These are phyloP conservation scores for Andrena minutula DNA, from an alignment of 2,888 invertebrate species.

Conservation along the genomic window DNA sequence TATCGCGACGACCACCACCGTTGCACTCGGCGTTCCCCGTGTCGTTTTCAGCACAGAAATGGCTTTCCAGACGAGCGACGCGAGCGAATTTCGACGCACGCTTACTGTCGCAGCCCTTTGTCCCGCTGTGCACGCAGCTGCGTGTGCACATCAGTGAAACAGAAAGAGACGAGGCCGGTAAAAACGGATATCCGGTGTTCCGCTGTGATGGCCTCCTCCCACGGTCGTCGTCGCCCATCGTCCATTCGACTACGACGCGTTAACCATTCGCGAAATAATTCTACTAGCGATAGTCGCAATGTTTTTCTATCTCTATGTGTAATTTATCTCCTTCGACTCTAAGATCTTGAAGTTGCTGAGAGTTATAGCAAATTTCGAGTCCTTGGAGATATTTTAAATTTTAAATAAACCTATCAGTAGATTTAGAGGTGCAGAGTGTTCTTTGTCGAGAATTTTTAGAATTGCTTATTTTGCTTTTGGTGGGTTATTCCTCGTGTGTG, in stretches of 20 bases:
- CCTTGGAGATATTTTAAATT: no score
- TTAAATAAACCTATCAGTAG: no score
- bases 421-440: no score
- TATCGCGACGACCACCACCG: constrained; percentile 29
- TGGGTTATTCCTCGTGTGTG: no score
- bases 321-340: no score
- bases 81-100: constrained; percentile 59
- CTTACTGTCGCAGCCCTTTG: constrained; percentile 57
- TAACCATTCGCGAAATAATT: constrained; percentile 26
- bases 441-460: no score
- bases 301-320: no score
- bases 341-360: background rate
- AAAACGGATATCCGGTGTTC: constrained; percentile 84
- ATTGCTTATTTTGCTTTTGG: no score
- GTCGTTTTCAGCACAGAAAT: constrained; percentile 49
- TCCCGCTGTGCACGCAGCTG: constrained; percentile 47
- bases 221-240: constrained; percentile 13
- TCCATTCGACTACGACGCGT: constrained; percentile 49
- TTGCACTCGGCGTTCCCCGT: constrained; percentile 25
- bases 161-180: constrained; percentile 54
- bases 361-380: no score
- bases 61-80: constrained; percentile 34
- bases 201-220: constrained; percentile 70
- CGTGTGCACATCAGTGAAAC: constrained; percentile 50
- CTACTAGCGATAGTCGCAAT: background rate